Conservation (phyloP, 92 coral and sea anemone species). For the Meandrina meandrites region DNA sequence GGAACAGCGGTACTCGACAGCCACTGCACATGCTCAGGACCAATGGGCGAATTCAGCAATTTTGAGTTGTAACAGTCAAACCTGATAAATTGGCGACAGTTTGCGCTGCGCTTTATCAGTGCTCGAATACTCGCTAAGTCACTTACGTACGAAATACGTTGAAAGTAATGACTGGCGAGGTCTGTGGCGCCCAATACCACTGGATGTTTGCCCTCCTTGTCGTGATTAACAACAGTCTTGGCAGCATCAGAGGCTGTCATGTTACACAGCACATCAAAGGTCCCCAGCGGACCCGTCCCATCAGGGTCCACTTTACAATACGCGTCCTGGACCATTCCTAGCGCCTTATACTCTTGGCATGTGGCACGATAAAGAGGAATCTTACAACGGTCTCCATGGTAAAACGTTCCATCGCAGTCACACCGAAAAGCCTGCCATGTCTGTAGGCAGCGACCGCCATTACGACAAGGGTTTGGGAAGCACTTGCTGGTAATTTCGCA, state of each 20-base stretch:
- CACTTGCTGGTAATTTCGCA: constrained; percentile 71
- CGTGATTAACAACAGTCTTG: constrained; percentile 73
- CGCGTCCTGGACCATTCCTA: constrained; percentile 84
- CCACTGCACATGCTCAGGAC: constrained; percentile 83
- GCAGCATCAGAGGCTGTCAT: constrained; percentile 78
- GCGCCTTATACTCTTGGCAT: constrained; percentile 83
- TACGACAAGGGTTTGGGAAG: constrained; percentile 82
- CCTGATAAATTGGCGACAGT: constrained; percentile 84
- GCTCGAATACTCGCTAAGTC: constrained; percentile 78
- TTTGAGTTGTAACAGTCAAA: constrained; percentile 80
- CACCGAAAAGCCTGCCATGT: constrained; percentile 71
- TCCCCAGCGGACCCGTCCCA: constrained; percentile 73
- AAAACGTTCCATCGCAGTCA: constrained; percentile 81
- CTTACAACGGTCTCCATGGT: constrained; percentile 76
- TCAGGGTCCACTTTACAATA: constrained; percentile 92
- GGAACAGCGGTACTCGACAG: constrained; percentile 59
- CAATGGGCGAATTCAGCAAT: constrained; percentile 71
- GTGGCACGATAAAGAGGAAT: constrained; percentile 87
- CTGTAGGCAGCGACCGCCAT: constrained; percentile 80
- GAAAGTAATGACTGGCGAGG: constrained; percentile 58
- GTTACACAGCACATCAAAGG: constrained; percentile 83
- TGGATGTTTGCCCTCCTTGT: constrained; percentile 49
- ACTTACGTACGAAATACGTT: constrained; percentile 63
- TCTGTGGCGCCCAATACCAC: constrained; percentile 43
- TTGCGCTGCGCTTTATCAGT: constrained; percentile 64